Evolutionary conservation across 1,140 invertebrate genomes (phyloP), one percentile per base, ranked within the genome.

Genomic region (Adelges cooleyi): DNA sequence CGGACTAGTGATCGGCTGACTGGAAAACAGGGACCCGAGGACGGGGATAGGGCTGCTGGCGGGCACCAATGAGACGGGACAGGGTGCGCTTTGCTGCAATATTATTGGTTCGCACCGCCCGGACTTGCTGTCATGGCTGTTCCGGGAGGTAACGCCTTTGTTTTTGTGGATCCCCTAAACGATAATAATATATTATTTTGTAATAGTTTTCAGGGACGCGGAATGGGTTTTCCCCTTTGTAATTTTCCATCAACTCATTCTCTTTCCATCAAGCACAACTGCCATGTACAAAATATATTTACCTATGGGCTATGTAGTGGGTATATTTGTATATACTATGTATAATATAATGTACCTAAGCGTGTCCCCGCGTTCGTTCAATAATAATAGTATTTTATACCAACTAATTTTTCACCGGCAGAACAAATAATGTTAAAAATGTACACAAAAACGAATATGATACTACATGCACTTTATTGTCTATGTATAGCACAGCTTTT

Each of bases 1-100:
- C 56, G 62, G 54, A 33, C 42, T 48, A 46, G 56, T 48, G 56
- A 62, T 62, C 56, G 56, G 40, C 56, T 62, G 56, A 62, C 56
- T 62, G 56, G 56, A 62, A 62, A 62, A 62, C 56, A 33, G 56
- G 42, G 42, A 62, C 25, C 40, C 17, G n/a, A 44, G 40, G 40
- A 17, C 11, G 40, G 40, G 40, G 40, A 44, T n/a, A 44, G 40
- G 40, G 40, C n/a, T 3, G 40, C 15, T 17, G 40, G 40, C 15
- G 27, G 25, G 29, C 29, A 33, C 56, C 56, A 62, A 62, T 62
- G 56, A 33, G 40, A 62, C 17, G 56, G 54, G 56, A 20, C 40
- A 33, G 56, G 56, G 54, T 15, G 54, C 42, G 42, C 25, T 18
- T 23, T 36, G 56, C 40, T 33, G 42, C 56, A 25, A 62, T 42